Base-by-base conservation (phyloP, 1,140 invertebrate species). In the Brachionus calyciflorus region DNA sequence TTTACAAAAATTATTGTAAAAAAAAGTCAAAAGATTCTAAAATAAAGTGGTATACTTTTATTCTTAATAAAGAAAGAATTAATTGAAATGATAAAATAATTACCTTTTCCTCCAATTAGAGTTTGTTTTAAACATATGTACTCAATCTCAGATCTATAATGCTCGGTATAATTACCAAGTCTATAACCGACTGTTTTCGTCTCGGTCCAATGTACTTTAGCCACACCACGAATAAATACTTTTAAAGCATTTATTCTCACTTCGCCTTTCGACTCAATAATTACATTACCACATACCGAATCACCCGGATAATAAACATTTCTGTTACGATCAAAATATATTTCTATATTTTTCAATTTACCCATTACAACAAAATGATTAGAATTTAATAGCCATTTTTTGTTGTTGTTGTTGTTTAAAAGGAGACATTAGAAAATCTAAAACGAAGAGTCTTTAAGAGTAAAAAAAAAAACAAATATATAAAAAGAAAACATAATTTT, bases 141-240 rank as follows among this genome's bases (percentile, higher is more conserved):
- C 80, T 87, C 86, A 28, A 86, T 84, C 78, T 87, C 86, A 21
- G 86, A 83, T 79, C 85, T 86, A 78, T 84, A 87, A 80, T 87
- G 86, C 81, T 87, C 85, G 19, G 86, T 87, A 77, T 87, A 87
- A n/a, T 85, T 84, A 10, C 85, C 86, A 4, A 87, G 80, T 68
- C 85, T 75, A 78, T 84, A 86, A 14, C 85, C 85, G 5, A 85
- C 85, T 78, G 83, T 86, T 78, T 84, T 79, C 10, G 85, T 85
- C 81, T 87, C 86, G 3, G 85, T 86, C 86, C 86, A 87, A 77
- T 87, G 86, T 10, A 87, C 86, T 80, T 86, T 86, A 5, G 85
- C 85, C 40, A 86, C 83, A 57, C 86, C 85, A 78, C 85, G 79
- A 83, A 87, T 85, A 76, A 84, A 84, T 70, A 87, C 83, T 78